These are phyloP conservation scores for Macrostomum cliftonense DNA, from an alignment of 2,888 invertebrate species.

Conservation along the genomic window DNA sequence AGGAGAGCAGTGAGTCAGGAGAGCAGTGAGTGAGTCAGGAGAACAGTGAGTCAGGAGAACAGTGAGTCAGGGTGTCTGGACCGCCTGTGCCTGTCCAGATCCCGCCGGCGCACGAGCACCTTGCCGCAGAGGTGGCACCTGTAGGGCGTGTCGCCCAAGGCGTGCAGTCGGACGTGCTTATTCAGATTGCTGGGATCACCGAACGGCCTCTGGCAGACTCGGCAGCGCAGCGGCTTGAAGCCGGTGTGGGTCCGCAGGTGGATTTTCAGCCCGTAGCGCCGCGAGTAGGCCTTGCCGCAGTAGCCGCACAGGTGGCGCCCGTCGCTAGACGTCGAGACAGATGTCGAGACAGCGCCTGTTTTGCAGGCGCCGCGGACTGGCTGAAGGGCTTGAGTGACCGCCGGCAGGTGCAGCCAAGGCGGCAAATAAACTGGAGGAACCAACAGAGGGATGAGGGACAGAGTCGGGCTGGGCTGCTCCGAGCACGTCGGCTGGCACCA, in stretches of 20 bases:
- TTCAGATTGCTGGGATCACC: constrained; percentile 91
- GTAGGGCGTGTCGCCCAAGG: constrained; percentile 52
- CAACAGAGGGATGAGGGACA: too few species aligned
- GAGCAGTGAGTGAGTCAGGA: too few species aligned
- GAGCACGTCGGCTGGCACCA: neutral
- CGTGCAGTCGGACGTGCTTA: constrained; percentile 77
- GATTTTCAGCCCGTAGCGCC: constrained; percentile 67
- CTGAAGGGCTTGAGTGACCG: constrained; percentile 13
- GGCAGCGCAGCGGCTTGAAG: constrained; percentile 80
- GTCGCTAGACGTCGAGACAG: too few species aligned
- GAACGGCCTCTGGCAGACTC: constrained; percentile 65
- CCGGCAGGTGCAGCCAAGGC: too few species aligned
- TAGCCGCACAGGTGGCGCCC: constrained; percentile 61
- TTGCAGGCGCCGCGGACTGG: constrained; percentile 25
- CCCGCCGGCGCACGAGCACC: constrained; percentile 57
- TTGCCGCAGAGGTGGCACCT: constrained; percentile 61
- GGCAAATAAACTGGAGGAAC: too few species aligned
- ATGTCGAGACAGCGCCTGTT: too few species aligned
- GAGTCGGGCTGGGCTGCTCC: too few species aligned
- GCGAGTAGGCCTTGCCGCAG: constrained; percentile 82
- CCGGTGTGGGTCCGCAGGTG: constrained; percentile 72
- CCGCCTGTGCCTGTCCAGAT: constrained; percentile 63
- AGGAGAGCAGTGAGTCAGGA: too few species aligned
- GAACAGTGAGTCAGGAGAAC: too few species aligned
- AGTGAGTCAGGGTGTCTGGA: constrained; percentile 50